Evolutionary conservation across 35 echinoderm and acorn worm genomes (phyloP).

Genomic region (Acanthaster planci): DNA sequence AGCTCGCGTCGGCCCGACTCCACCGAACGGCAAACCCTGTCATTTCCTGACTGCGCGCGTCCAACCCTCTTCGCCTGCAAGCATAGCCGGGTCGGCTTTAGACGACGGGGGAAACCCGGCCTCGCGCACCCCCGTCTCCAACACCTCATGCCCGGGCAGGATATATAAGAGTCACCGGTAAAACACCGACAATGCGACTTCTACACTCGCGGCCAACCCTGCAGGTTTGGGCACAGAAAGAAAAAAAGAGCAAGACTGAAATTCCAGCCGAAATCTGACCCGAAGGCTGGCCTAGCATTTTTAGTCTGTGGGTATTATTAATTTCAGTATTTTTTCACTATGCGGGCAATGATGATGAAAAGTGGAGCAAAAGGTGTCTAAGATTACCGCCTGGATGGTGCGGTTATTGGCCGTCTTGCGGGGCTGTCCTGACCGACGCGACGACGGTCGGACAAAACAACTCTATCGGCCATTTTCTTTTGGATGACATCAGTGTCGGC

Average conservation of each 20-base stretch:
- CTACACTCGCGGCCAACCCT: constrained; percentile 8
- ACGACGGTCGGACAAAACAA: neutral
- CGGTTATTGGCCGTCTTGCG: neutral
- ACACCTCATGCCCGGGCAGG: neutral
- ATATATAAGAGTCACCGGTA: constrained; percentile 5
- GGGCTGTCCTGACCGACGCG: neutral
- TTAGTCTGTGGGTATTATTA: neutral
- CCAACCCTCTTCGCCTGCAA: neutral
- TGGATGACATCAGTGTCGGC: neutral
- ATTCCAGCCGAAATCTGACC: constrained; percentile 30
- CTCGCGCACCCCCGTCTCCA: neutral
- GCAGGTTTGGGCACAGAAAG: neutral
- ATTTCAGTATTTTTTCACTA: neutral
- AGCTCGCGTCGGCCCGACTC: neutral
- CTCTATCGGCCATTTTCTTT: neutral
- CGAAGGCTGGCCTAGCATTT: neutral
- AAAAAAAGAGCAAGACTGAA: constrained; percentile 6
- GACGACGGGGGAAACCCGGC: neutral
- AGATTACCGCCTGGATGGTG: constrained; percentile 18
- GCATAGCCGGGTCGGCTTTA: neutral
- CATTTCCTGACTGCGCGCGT: neutral
- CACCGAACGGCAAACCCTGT: constrained; percentile 17
- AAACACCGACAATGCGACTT: constrained; percentile 26
- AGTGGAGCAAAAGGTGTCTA: constrained; percentile 8
- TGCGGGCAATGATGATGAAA: neutral